Conservation (phyloP, 2,888 invertebrate genomes). For the Eilema griseolum region DNA sequence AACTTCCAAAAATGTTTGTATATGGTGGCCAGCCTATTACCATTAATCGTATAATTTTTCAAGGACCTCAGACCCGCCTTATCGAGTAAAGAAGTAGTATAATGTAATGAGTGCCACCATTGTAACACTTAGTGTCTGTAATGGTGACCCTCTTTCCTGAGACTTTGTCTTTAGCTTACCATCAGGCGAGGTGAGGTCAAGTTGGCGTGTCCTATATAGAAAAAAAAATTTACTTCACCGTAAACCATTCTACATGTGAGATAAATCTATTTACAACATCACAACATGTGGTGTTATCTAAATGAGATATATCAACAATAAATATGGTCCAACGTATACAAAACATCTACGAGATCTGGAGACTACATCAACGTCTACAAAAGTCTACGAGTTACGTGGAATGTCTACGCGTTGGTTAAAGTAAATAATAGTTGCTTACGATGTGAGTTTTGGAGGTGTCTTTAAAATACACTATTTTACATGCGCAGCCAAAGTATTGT, state of each 20-base stretch:
- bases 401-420: neutral
- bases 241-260: neutral
- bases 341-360: neutral
- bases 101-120: too few relatives aligned
- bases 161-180: too few relatives aligned
- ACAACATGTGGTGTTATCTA: conserved; percentile 3
- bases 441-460: neutral
- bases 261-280: conserved; percentile 2
- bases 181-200: too few relatives aligned
- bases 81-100: conserved; percentile 1
- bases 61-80: neutral
- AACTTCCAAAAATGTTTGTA: too few relatives aligned
- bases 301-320: neutral
- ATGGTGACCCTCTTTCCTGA: too few relatives aligned
- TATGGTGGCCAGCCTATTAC: too few relatives aligned
- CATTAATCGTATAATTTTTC: neutral
- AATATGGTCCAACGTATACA: neutral
- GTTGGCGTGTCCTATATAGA: too few relatives aligned
- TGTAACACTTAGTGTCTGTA: too few relatives aligned
- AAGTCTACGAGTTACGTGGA: neutral
- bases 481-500: too few relatives aligned
- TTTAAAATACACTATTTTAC: too few relatives aligned
- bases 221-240: conserved; percentile 4
- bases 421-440: neutral
- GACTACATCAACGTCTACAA: neutral